Percentiles rank a stretch among this genome's conserved stretches.
phyloP scores from a whole-genome alignment of 2,797 vertebrate species.

The Manis pentadactyla region DNA sequence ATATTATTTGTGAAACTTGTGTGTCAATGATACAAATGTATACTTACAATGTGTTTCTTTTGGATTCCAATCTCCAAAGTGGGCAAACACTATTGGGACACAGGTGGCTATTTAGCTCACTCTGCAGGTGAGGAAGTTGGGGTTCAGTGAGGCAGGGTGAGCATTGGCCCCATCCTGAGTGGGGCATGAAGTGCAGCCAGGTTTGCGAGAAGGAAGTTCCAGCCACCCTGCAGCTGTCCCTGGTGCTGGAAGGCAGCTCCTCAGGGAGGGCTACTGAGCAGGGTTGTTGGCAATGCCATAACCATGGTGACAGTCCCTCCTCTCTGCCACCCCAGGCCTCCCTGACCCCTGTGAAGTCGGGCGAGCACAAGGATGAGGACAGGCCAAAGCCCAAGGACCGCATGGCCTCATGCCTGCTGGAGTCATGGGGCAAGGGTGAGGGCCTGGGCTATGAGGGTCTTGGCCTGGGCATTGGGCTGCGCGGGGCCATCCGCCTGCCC shows the following conservation, averaged over 20 bases:
- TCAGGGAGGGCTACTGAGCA: not conserved
- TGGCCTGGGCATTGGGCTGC: slow-evolving; percentile 94
- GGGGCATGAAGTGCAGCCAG: not conserved
- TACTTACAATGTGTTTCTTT: fast-evolving
- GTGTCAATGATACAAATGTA: fast-evolving
- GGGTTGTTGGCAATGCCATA: fast-evolving
- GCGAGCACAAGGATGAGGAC: slow-evolving; percentile 94
- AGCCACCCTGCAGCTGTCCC: fast-evolving
- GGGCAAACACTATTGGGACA: not conserved
- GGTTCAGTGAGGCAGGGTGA: not conserved
- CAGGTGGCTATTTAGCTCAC: fast-evolving
- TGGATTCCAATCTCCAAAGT: no score
- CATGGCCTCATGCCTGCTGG: slow-evolving; percentile 93
- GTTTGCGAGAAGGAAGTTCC: not conserved
- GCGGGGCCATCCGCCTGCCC: slow-evolving; percentile 96
- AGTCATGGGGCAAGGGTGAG: slow-evolving; percentile 98
- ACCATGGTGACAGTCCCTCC: not conserved
- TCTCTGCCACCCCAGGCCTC: slow-evolving; percentile 88
- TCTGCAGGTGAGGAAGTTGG: not conserved
- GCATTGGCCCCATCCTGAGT: fast-evolving
- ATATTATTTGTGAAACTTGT: not conserved
- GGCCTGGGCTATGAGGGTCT: slow-evolving; percentile 96
- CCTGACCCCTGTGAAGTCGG: slow-evolving; percentile 95
- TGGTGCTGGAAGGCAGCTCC: not conserved
- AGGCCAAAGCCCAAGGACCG: slow-evolving; percentile 95